These are phyloP conservation scores for Drosophila orosa DNA, from an alignment of 1,140 invertebrate species.

Conservation along the genomic window DNA sequence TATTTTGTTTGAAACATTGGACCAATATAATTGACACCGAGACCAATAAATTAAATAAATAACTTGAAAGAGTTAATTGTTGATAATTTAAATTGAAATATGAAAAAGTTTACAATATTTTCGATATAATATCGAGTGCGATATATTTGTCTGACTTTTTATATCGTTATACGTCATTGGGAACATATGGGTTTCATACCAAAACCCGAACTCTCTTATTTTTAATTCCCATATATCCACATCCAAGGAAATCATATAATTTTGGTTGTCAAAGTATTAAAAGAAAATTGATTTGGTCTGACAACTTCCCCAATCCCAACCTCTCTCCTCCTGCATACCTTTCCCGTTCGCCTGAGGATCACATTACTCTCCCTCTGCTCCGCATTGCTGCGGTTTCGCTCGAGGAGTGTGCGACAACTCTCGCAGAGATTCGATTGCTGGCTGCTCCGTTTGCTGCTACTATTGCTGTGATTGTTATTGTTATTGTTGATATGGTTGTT, in stretches of 20 bases:
- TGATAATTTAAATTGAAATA: not conserved
- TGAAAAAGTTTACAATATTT: not conserved
- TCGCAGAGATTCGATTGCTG: slow-evolving; percentile 71
- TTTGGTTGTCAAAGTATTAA: not conserved
- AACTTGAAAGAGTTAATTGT: no score
- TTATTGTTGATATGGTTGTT: slow-evolving; percentile 39
- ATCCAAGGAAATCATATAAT: not conserved
- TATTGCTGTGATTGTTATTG: slow-evolving; percentile 34
- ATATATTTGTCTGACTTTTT: not conserved
- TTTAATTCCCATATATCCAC: not conserved
- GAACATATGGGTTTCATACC: not conserved
- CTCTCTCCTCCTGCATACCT: slow-evolving; percentile 39
- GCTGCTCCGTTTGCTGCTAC: slow-evolving; percentile 39
- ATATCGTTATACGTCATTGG: not conserved
- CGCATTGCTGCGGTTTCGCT: slow-evolving; percentile 73
- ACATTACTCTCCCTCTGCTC: slow-evolving; percentile 54
- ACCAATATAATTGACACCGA: no score
- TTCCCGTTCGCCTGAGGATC: slow-evolving; percentile 45
- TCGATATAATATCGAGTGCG: not conserved
- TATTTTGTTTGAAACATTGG: no score
- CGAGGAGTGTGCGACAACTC: slow-evolving; percentile 69
- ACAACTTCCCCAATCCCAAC: not conserved
- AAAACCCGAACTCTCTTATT: not conserved
- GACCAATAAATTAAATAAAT: no score
- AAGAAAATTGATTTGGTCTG: slow-evolving; percentile 1